Conservation (phyloP, 2,888 invertebrate species). For the Standfussiana lucernea region DNA sequence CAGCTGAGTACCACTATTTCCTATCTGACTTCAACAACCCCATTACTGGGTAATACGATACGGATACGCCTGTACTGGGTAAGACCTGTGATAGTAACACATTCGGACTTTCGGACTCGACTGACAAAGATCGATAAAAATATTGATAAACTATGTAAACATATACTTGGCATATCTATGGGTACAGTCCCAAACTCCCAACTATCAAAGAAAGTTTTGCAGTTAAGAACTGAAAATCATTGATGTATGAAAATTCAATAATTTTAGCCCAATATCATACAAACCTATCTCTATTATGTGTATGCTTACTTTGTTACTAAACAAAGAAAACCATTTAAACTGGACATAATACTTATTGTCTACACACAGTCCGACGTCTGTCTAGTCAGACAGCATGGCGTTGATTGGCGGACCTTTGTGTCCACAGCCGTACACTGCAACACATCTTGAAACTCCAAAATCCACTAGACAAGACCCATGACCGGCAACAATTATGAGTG, state of each 20-base stretch:
- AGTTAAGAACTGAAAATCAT: background rate
- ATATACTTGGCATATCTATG: background rate
- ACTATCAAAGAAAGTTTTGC: background rate
- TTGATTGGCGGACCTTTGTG: constrained; percentile 72
- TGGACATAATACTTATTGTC: constrained; percentile 55
- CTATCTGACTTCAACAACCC: background rate
- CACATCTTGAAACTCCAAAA: constrained; percentile 49
- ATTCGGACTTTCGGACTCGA: background rate
- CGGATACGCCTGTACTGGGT: background rate
- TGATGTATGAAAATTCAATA: background rate
- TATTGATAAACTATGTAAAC: background rate
- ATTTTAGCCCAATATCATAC: background rate
- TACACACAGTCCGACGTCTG: constrained; percentile 35
- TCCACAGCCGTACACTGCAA: constrained; percentile 58
- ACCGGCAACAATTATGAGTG: constrained; percentile 65
- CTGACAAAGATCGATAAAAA: background rate
- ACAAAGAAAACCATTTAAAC: constrained; percentile 52
- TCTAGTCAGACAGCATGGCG: constrained; percentile 65
- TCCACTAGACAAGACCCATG: constrained; percentile 65
- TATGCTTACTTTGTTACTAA: constrained; percentile 42
- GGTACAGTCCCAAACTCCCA: background rate
- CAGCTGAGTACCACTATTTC: background rate
- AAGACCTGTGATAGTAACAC: background rate
- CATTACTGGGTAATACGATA: background rate
- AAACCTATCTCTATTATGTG: constrained; percentile 17